A percentile compares a stretch with the other conserved stretches of the same genome.
phyloP scores from a whole-genome alignment of 1,140 invertebrate genomes.

The Lordiphosa mommai region DNA sequence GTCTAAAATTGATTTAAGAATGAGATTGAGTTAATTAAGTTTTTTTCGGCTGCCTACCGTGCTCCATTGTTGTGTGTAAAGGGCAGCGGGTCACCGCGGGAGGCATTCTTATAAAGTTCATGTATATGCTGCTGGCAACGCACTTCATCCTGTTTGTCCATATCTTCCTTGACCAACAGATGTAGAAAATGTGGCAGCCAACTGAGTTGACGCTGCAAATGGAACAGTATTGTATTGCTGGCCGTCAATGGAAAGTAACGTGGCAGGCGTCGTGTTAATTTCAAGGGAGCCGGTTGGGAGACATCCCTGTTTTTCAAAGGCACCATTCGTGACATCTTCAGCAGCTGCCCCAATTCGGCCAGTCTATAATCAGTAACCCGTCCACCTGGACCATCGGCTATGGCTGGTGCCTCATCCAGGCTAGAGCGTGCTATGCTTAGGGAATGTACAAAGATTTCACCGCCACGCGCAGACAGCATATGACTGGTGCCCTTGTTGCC shows the following conservation, averaged over 20 bases:
- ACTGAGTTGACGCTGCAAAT: constrained; percentile 84
- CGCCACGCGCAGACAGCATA: constrained; percentile 94
- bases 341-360: constrained; percentile 92
- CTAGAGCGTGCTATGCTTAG: constrained; percentile 91
- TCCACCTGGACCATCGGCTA: constrained; percentile 95
- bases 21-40: not conserved
- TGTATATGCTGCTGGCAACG: constrained; percentile 94
- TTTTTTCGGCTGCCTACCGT: constrained; percentile 68
- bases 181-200: constrained; percentile 91
- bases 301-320: constrained; percentile 82
- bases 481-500: constrained; percentile 95
- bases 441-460: constrained; percentile 97
- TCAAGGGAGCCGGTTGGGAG: constrained; percentile 66
- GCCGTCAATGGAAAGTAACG: constrained; percentile 94
- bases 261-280: constrained; percentile 87
- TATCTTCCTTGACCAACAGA: constrained; percentile 89
- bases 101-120: constrained; percentile 89
- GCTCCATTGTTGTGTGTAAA: constrained; percentile 83
- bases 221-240: constrained; percentile 89
- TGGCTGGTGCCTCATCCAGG: constrained; percentile 96
- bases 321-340: constrained; percentile 90
- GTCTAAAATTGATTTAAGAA: not conserved
- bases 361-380: constrained; percentile 95
- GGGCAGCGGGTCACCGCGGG: constrained; percentile 89
- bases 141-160: constrained; percentile 91